phyloP scores from a whole-genome alignment of 2,113 vertebrate genomes.

The Empidonax alnorum region DNA sequence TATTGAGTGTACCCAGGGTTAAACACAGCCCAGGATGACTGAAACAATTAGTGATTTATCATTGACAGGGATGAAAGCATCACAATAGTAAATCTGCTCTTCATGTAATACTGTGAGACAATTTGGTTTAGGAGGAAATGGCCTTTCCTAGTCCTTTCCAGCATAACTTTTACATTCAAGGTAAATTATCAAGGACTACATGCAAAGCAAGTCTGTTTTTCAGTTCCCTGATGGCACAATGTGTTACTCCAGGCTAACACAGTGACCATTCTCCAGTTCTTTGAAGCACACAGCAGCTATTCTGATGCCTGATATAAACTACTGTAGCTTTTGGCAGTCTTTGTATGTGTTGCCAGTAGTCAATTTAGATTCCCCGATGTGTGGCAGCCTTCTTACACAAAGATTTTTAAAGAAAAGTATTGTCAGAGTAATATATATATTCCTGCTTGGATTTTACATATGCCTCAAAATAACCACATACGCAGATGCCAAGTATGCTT shows the following conservation, averaged over 20 bases:
- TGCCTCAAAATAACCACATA: background rate
- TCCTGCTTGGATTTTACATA: background rate
- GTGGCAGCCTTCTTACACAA: background rate
- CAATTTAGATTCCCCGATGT: background rate
- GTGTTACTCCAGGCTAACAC: background rate
- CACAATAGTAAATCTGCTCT: background rate
- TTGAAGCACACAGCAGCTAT: background rate
- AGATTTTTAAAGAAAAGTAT: background rate
- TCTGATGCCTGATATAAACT: background rate
- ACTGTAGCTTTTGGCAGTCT: background rate
- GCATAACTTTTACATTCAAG: background rate
- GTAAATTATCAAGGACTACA: background rate
- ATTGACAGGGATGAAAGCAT: background rate
- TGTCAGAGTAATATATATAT: background rate
- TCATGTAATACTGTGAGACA: background rate
- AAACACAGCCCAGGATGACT: background rate
- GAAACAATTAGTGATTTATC: background rate
- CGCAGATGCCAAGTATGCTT: background rate
- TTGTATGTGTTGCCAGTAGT: background rate
- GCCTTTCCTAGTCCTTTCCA: background rate
- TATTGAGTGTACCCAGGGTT: background rate
- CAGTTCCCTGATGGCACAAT: background rate
- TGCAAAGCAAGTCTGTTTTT: background rate
- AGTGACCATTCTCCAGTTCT: background rate
- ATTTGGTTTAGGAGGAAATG: background rate